Percentiles rank a stretch among this genome's conserved stretches.
Evolutionary conservation across 2,888 invertebrate species (phyloP).

Genomic region (Melanotus villosus): DNA sequence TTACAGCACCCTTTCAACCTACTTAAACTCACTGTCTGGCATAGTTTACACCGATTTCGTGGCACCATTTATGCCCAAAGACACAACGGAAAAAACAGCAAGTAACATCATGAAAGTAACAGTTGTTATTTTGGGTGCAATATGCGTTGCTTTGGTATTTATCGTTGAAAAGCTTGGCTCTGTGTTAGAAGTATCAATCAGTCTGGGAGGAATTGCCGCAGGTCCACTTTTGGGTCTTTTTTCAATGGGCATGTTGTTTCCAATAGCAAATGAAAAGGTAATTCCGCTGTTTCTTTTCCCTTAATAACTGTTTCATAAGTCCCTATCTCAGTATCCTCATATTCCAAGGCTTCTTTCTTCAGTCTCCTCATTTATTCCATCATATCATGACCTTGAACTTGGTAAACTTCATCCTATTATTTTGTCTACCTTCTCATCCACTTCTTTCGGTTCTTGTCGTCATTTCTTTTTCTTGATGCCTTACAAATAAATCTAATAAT

Average conservation of each 20-base stretch:
- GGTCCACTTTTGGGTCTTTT: slow-evolving; percentile 79
- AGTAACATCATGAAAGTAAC: slow-evolving; percentile 74
- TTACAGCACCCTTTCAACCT: slow-evolving; percentile 73
- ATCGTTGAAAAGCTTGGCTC: slow-evolving; percentile 76
- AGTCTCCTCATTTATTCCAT: no score
- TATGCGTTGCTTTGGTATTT: slow-evolving; percentile 82
- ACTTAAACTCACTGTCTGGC: slow-evolving; percentile 74
- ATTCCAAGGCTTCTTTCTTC: no score
- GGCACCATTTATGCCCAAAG: slow-evolving; percentile 69
- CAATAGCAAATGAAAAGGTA: slow-evolving; percentile 63
- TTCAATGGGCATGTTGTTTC: slow-evolving; percentile 77
- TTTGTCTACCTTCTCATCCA: no score
- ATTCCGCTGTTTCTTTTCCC: no score
- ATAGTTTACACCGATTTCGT: slow-evolving; percentile 76
- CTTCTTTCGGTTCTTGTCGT: no score
- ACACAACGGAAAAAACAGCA: slow-evolving; percentile 69
- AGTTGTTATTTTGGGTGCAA: slow-evolving; percentile 71
- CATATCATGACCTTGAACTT: no score
- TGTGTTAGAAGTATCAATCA: slow-evolving; percentile 76
- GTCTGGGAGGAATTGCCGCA: slow-evolving; percentile 75
- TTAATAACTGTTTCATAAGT: no score
- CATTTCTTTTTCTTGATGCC: no score
- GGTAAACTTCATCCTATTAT: no score
- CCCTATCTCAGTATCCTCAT: no score
- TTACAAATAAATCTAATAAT: neutral